Conservation (phyloP, 2,113 vertebrate genomes). For the Chloropsis hardwickii region DNA sequence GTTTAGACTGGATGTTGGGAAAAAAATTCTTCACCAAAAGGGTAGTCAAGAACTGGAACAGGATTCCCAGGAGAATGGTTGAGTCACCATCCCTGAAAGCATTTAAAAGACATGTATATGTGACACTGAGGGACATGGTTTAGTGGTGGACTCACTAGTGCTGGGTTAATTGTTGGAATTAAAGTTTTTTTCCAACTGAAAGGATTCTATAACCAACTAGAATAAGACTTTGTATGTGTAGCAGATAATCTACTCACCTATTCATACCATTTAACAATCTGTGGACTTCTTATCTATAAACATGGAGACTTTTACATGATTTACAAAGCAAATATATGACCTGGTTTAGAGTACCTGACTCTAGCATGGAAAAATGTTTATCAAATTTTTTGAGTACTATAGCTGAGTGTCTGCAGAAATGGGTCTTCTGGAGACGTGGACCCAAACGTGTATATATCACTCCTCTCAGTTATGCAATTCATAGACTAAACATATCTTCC, state of each 20-base stretch:
- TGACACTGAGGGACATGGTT: neutral
- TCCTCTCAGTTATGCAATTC: neutral
- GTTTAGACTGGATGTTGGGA: neutral
- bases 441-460: neutral
- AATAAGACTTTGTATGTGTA: neutral
- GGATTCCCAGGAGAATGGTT: neutral
- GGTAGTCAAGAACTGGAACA: neutral
- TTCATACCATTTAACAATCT: constrained; percentile 2
- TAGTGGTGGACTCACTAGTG: neutral
- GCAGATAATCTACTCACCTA: neutral
- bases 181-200: neutral
- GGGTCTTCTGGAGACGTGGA: neutral
- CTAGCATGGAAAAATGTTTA: constrained; percentile 53
- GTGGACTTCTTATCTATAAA: constrained; percentile 46
- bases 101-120: neutral
- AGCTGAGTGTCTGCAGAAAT: constrained; percentile 5
- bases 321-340: constrained; percentile 33
- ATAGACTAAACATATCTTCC: constrained; percentile 60
- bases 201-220: neutral
- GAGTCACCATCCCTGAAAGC: neutral
- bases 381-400: neutral
- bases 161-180: fast-evolving
- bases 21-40: neutral
- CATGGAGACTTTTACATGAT: neutral
- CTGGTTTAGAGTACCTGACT: neutral